Base-by-base conservation (phyloP, 2,888 invertebrate species). In the Drosophila quinaria region DNA sequence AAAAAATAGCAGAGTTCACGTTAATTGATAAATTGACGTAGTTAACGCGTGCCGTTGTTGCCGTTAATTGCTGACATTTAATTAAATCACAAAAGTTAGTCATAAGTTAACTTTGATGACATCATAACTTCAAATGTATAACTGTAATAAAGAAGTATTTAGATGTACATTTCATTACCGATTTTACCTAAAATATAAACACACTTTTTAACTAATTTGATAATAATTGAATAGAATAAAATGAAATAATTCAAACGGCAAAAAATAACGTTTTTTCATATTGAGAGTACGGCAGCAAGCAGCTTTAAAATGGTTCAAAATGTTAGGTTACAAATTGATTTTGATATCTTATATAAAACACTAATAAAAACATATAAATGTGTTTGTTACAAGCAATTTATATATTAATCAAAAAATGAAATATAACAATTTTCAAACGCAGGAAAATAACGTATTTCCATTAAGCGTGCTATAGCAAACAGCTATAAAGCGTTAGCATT, bases 401-500 rank as follows among this genome's bases (percentile, higher is more conserved):
- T n/a, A n/a, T 33, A n/a, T 2, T 37, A 37, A n/a, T n/a, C 2
- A 6, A 39, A 5, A 5, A 39, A 6, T 39, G 3, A 11, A 22
- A 2, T 19, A 44, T n/a, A 44, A n/a, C 22, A 1, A 25, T n/a
- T n/a, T 2, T 25, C 3, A 42, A 42, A 19, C 11, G 3, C 11
- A 13, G 17, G 22, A 15, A 22, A 44, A 10, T 44, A 55, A 54
- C 33, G 55, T 35, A 5, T 55, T 55, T 25, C 3, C 3, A 3
- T 35, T 35, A n/a, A 1, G 11, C 0, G 37, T 61, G 10, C 0
- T 22, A 4, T 33, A 70, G 5, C 66, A 60, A 19, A 4, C 51
- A 75, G 71, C 71, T 52, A 60, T n/a, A 4, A 1, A 2, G 10
- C 15, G 39, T 1, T 6, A 10, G 37, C 59, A 5, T 29, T 29